Percentiles rank a stretch among this genome's conserved stretches.
phyloP scores from a whole-genome alignment of 1,140 invertebrate genomes.

The Heliothis subflexa region DNA sequence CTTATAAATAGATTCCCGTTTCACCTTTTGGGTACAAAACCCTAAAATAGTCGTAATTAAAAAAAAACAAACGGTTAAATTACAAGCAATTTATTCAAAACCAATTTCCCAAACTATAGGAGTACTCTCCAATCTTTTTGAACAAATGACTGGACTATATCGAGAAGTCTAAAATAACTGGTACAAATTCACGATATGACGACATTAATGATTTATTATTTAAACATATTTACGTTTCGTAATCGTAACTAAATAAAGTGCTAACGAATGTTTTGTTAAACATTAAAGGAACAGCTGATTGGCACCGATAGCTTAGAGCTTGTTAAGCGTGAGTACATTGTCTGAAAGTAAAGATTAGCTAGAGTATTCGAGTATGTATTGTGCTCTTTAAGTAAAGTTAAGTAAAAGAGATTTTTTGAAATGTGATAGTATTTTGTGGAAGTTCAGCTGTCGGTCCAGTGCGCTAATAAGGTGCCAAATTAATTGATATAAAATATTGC shows the following conservation, averaged over 20 bases:
- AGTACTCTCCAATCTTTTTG: too few relatives aligned
- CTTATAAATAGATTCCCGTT: too few relatives aligned
- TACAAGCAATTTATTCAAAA: too few relatives aligned
- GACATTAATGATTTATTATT: too few relatives aligned
- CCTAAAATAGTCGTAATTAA: too few relatives aligned
- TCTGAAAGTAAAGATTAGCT: slow-evolving; percentile 9
- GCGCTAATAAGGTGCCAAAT: slow-evolving; percentile 36
- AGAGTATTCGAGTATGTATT: slow-evolving; percentile 30
- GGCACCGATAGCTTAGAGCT: slow-evolving; percentile 18
- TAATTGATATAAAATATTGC: slow-evolving; percentile 27
- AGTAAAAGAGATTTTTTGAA: slow-evolving; percentile 36
- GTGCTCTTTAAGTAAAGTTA: slow-evolving; percentile 28
- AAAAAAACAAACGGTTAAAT: too few relatives aligned
- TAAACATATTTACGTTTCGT: background rate
- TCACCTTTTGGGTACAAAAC: too few relatives aligned
- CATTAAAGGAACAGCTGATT: slow-evolving; percentile 8
- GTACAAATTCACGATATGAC: too few relatives aligned
- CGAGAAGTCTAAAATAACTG: too few relatives aligned
- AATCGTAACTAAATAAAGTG: background rate
- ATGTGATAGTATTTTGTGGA: slow-evolving; percentile 34
- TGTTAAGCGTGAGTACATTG: slow-evolving; percentile 9
- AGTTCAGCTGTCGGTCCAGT: slow-evolving; percentile 16
- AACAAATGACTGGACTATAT: too few relatives aligned
- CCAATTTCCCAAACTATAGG: background rate
- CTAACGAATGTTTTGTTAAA: background rate